These are phyloP conservation scores for western clawed frog (Xenopus tropicalis) DNA, from an alignment of 2,113 vertebrate species.

Conservation along the genomic window UCB_Xtro_10.0 CM004447.2:14158501-14159000, in stretches of 20 bases:
- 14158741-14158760: not conserved
- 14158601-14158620: no score
- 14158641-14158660: no score
- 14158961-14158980: conserved; percentile 51
- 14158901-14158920: conserved; percentile 38
- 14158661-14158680: no score
- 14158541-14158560: no score
- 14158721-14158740: conserved; percentile 11
- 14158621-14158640: no score
- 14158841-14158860: conserved; percentile 55
- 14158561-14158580: no score
- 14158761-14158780: not conserved
- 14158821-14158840: conserved; percentile 54
- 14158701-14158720: not conserved
- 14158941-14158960: conserved; percentile 49
- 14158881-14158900: conserved; percentile 46
- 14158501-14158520: no score
- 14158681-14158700: no score
- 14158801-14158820: conserved; percentile 46
- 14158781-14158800: conserved; percentile 46
- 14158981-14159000: conserved; percentile 46
- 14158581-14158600: no score
- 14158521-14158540: no score
- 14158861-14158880: conserved; percentile 57
- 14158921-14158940: conserved; percentile 48